A percentile compares a stretch with the other conserved stretches of the same genome.
These are phyloP conservation scores for Pinctada fucata DNA, from an alignment of 2,888 invertebrate genomes.

Conservation along the genomic window DNA sequence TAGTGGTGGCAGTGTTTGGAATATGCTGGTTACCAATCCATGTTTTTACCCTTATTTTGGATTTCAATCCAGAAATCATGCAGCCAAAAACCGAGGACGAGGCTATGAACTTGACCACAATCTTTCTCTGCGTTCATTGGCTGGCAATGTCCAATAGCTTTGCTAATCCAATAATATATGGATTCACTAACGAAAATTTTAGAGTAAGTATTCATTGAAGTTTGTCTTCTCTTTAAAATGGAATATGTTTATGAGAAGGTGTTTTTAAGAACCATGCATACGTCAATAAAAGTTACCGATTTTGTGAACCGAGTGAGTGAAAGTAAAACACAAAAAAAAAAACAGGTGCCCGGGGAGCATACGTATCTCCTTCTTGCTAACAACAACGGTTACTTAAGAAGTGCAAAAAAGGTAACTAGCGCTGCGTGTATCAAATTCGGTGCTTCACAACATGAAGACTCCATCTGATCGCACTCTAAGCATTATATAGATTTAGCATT, in stretches of 20 bases:
- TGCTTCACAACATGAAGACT: too few species aligned
- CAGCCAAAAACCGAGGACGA: constrained; percentile 33
- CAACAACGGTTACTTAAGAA: too few species aligned
- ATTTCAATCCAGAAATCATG: constrained; percentile 60
- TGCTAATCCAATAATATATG: constrained; percentile 75
- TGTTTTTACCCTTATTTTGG: constrained; percentile 68
- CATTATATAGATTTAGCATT: too few species aligned
- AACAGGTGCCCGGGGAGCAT: too few species aligned
- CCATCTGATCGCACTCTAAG: too few species aligned
- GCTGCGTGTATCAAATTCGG: too few species aligned
- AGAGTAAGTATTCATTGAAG: constrained; percentile 62
- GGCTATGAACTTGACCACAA: constrained; percentile 47
- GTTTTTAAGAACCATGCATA: too few species aligned
- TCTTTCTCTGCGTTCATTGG: constrained; percentile 73
- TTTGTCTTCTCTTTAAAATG: not conserved
- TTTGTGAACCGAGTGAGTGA: not conserved
- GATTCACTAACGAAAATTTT: constrained; percentile 75
- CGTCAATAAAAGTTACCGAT: not conserved
- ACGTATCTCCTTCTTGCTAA: too few species aligned
- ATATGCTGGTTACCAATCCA: constrained; percentile 75
- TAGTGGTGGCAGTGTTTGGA: constrained; percentile 73
- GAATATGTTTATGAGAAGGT: too few species aligned
- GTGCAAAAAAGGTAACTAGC: too few species aligned
- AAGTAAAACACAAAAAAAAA: too few species aligned
- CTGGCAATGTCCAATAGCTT: constrained; percentile 76